Evolutionary conservation across 1,140 invertebrate genomes (phyloP), one percentile per base, ranked within the genome.

Genomic region (Sycophaga agraensis): DNA sequence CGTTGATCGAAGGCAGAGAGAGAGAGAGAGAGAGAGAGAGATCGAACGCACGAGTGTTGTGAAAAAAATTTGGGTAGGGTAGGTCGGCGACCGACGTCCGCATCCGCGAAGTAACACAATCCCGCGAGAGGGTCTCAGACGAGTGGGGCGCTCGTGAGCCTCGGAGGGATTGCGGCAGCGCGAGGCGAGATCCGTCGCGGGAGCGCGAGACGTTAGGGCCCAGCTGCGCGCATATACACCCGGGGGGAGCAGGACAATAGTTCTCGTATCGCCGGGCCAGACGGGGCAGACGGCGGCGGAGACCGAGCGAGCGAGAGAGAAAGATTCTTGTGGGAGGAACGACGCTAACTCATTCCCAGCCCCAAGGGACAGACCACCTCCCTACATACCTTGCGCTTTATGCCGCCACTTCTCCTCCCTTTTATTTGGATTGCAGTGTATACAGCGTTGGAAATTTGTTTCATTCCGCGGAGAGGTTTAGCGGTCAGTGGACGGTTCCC

Each of bases 301-400:
- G 16, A 39, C 16, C 28, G 40, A 55, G 26, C 34, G 50, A 59
- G 34, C 34, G 56, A 51, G 35, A 43, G 43, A 34, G 21, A 12
- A 19, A 6, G 21, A 8, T 28, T 53, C 46, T 74, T 79, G 75
- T 80, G 77, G 71, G 78, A 78, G 77, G 76, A 72, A 76, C 72
- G 66, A 54, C 64, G 66, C 67, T 70, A 69, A 70, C 70, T 75
- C 70, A 78, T 80, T 80, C 78, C 76, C 77, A 78, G 72, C 75
- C 54, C 67, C 46, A 66, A 70, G 69, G 70, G 35, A 50, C 35
- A 31, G 26, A n/a, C n/a, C n/a, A n/a, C n/a, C n/a, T n/a, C n/a
- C n/a, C n/a, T n/a, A n/a, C n/a, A n/a, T n/a, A n/a, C n/a, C n/a
- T n/a, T n/a, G n/a, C n/a, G 22, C 42, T 11, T 46, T 37, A 24